A percentile compares a stretch with the other conserved stretches of the same genome.
phyloP scores from a whole-genome alignment of 2,797 vertebrate genomes.

The Columba guinea region DNA sequence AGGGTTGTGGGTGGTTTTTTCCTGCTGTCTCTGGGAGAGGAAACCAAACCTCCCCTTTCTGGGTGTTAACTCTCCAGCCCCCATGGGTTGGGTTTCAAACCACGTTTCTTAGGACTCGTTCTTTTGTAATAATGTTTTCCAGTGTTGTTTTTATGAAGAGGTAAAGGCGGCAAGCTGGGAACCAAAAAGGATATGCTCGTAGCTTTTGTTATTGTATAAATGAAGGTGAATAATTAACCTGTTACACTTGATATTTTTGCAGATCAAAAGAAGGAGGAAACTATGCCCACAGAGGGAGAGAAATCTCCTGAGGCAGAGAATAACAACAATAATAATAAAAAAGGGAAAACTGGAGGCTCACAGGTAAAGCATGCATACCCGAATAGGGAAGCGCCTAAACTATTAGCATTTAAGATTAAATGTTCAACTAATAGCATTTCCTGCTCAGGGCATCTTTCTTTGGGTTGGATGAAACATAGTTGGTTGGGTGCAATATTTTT shows the following conservation, averaged over 20 bases:
- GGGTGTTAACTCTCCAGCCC: conserved; percentile 80
- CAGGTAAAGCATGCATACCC: conserved; percentile 83
- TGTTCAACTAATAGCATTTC: conserved; percentile 4
- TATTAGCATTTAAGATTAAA: conserved; percentile 51
- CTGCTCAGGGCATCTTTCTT: conserved; percentile 48
- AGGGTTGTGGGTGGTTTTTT: conserved; percentile 74
- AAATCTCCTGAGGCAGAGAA: conserved; percentile 90
- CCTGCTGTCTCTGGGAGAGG: conserved; percentile 73
- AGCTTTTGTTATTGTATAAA: conserved; percentile 47
- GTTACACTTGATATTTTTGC: conserved; percentile 73
- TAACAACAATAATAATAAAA: conserved; percentile 83
- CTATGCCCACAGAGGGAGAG: conserved; percentile 96
- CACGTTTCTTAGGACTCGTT: conserved; percentile 79
- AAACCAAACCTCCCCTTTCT: conserved; percentile 83
- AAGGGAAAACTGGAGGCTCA: conserved; percentile 93
- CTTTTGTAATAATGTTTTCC: conserved; percentile 60
- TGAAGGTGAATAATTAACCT: conserved; percentile 71
- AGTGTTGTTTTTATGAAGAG: conserved; percentile 36
- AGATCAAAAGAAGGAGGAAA: conserved; percentile 97
- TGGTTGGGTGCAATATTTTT: conserved; percentile 22
- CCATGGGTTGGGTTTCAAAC: conserved; percentile 83
- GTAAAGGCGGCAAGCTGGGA: not conserved
- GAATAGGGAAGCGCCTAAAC: not conserved
- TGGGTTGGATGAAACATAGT: not conserved
- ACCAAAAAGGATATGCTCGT: not conserved